Base-by-base conservation (phyloP, 2,113 vertebrate genomes). In the Taxidea taxus region DNA sequence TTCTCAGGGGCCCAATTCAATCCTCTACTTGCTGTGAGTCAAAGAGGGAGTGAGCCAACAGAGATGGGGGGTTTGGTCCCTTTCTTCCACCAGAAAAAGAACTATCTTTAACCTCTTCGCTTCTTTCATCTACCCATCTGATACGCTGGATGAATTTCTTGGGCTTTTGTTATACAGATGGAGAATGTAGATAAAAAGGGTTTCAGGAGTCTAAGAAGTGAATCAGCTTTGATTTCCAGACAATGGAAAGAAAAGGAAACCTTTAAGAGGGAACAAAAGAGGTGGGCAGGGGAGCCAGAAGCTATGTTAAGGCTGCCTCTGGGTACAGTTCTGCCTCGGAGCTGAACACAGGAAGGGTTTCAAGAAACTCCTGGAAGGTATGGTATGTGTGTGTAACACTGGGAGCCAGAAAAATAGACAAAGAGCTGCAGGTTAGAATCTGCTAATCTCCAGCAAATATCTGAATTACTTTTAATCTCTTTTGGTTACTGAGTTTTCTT, bases 401-500 rank as follows among this genome's bases (percentile, higher is more conserved):
- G 54, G 54, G 86, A 87, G 49, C 49, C n/a, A 23, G 49, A 93
- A 11, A 25, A 93, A 82, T 0, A 42, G 29, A 18, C 58, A 87
- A 87, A 68, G 72, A 87, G 51, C 47, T 85, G 27, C 9, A 72
- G 37, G 44, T 89, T 89, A 94, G 51, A 94, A 94, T 39, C 88
- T 89, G 39, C n/a, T 85, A 13, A 15, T 72, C 18, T 89, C 60
- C 54, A 70, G 31, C n/a, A 80, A 89, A 85, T 37, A 56, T 20
- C n/a, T 58, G 25, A 84, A 58, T 42, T 85, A 68, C 14, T 96
- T 91, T 94, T 37, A 29, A 82, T 82, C 27, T 34, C 51, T 83
- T 91, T 68, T 20, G 11, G 54, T 25, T 72, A 80, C 60, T 85
- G 68, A 88, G 84, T 78, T 94, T 85, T 94, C 39, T 94, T 64